These are phyloP conservation scores for Drosophila burlai DNA, from an alignment of 1,140 invertebrate genomes.

Conservation along the genomic window DNA sequence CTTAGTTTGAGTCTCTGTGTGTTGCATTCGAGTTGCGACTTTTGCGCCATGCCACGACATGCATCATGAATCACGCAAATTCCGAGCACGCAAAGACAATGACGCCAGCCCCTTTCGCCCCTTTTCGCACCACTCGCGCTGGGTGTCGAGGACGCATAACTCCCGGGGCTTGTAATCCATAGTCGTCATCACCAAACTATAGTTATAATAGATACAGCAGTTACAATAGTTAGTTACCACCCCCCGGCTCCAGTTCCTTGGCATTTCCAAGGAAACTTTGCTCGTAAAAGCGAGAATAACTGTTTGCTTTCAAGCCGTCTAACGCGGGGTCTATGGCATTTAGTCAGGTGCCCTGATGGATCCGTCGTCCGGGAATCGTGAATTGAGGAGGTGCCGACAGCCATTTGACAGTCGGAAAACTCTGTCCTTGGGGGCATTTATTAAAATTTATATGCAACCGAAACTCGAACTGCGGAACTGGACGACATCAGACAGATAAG, in stretches of 20 bases:
- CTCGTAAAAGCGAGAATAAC: slow-evolving; percentile 61
- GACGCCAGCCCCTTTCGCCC: slow-evolving; percentile 54
- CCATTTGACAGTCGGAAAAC: slow-evolving; percentile 53
- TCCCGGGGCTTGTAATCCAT: slow-evolving; percentile 43
- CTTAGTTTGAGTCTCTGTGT: slow-evolving; percentile 26
- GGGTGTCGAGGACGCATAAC: slow-evolving; percentile 62
- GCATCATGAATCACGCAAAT: slow-evolving; percentile 77
- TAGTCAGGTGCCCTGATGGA: slow-evolving; percentile 49
- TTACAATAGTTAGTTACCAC: slow-evolving; percentile 6
- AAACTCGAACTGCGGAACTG: slow-evolving; percentile 27
- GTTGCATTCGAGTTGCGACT: slow-evolving; percentile 54
- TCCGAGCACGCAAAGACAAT: slow-evolving; percentile 70
- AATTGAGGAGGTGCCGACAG: slow-evolving; percentile 53
- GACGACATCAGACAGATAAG: slow-evolving; percentile 11
- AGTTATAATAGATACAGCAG: slow-evolving; percentile 60
- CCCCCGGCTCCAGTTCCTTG: slow-evolving; percentile 30
- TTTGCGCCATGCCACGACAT: slow-evolving; percentile 39
- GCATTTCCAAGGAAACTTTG: slow-evolving; percentile 79
- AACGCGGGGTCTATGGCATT: slow-evolving; percentile 23
- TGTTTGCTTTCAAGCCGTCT: slow-evolving; percentile 40
- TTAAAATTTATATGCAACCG: slow-evolving; percentile 56
- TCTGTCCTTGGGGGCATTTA: slow-evolving; percentile 49
- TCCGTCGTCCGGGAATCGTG: slow-evolving; percentile 24
- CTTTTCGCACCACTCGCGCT: slow-evolving; percentile 48
- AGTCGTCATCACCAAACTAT: slow-evolving; percentile 48